Evolutionary conservation across 2,113 vertebrate genomes (phyloP).

Genomic region (Oryzias celebensis): DNA sequence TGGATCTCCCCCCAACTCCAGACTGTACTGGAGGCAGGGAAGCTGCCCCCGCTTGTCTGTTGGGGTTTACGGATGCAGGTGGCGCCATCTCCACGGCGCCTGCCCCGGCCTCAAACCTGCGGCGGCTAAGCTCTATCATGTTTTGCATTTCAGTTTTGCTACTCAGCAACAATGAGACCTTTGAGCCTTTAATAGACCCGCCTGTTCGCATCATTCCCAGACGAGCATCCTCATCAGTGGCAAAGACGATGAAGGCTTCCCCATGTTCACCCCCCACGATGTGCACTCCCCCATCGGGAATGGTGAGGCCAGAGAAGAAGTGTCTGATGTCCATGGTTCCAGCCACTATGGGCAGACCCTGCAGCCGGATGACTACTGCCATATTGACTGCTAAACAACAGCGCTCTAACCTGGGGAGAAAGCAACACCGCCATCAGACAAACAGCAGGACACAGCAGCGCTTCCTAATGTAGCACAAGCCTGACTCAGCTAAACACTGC

Average conservation of each 20-base stretch:
- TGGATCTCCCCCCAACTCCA: constrained; percentile 81
- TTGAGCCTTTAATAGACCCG: constrained; percentile 97
- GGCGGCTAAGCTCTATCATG: constrained; percentile 99
- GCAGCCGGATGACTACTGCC: constrained; percentile 99
- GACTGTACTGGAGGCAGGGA: constrained; percentile 70
- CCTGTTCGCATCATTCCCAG: constrained; percentile 99
- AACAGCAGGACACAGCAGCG: constrained; percentile 44
- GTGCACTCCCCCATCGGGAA: constrained; percentile 99
- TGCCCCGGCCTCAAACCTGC: constrained; percentile 91
- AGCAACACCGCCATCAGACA: constrained; percentile 96
- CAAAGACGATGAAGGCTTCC: constrained; percentile 99
- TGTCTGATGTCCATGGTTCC: constrained; percentile 99
- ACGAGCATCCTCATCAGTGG: constrained; percentile 99
- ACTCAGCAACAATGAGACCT: constrained; percentile 96
- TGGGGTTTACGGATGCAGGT: constrained; percentile 80
- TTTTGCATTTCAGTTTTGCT: constrained; percentile 99
- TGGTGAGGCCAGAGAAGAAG: constrained; percentile 99
- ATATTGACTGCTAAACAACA: constrained; percentile 97
- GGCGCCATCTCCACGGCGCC: constrained; percentile 83
- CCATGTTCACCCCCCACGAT: constrained; percentile 99
- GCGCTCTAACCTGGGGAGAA: constrained; percentile 94
- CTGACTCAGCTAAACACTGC: too few relatives aligned
- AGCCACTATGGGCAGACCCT: constrained; percentile 99
- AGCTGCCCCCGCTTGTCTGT: constrained; percentile 82
- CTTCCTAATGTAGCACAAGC: too few relatives aligned